phyloP scores from a whole-genome alignment of 2,888 invertebrate genomes.

The Callyntrura sp. region DNA sequence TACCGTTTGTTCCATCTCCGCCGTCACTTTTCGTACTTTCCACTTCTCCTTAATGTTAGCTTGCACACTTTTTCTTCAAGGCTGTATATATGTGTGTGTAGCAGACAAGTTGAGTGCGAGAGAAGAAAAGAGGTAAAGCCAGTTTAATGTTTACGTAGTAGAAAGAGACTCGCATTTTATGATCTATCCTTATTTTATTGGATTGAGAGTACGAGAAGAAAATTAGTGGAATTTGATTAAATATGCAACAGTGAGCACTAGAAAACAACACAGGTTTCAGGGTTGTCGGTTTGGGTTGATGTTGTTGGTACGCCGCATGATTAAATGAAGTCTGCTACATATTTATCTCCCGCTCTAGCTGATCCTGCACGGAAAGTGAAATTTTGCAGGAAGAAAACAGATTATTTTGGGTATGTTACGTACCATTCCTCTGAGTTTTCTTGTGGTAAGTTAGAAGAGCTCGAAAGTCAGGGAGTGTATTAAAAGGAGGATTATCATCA shows the following conservation, averaged over 20 bases:
- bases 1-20: constrained; percentile 15
- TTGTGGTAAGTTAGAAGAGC: no score
- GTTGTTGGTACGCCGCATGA: neutral
- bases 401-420: neutral
- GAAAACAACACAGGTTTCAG: neutral
- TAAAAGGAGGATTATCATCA: no score
- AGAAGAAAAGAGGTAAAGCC: constrained; percentile 45
- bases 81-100: constrained; percentile 21
- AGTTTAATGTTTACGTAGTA: constrained; percentile 46
- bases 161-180: constrained; percentile 54
- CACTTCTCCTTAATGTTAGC: constrained; percentile 5
- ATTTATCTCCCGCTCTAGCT: neutral
- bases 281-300: neutral
- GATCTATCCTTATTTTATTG: constrained; percentile 68
- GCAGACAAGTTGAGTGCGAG: neutral
- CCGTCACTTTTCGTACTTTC: constrained; percentile 23
- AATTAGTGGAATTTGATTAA: constrained; percentile 71
- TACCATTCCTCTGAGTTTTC: neutral
- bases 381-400: neutral
- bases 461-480: no score
- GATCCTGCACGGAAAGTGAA: neutral
- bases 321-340: neutral
- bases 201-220: constrained; percentile 65
- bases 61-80: constrained; percentile 17
- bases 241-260: constrained; percentile 53